Evolutionary conservation across 2,113 vertebrate genomes (phyloP).

Genomic region (Entomyzon cyanotis): DNA sequence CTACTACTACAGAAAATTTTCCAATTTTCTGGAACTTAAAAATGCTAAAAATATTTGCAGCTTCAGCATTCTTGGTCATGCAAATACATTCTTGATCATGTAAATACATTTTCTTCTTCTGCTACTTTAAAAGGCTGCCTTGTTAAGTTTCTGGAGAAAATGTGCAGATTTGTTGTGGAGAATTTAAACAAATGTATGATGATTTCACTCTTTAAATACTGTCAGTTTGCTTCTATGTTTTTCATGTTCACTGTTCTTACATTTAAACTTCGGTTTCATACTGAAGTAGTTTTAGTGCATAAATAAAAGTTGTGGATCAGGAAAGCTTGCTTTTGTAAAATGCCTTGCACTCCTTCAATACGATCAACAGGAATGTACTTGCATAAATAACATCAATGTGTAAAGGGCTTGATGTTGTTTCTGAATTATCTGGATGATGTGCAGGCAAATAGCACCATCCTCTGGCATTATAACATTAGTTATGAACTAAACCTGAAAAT

Average conservation of each 20-base stretch:
- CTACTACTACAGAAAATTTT: no score
- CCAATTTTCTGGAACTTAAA: not conserved
- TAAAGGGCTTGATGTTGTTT: not conserved
- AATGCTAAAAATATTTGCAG: not conserved
- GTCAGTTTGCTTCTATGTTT: not conserved
- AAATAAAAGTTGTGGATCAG: not conserved
- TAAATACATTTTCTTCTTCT: not conserved
- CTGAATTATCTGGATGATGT: not conserved
- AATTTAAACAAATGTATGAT: not conserved
- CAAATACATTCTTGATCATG: not conserved
- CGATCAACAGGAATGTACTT: not conserved
- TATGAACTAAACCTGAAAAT: constrained; percentile 13
- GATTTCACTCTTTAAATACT: not conserved
- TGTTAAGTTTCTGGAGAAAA: not conserved
- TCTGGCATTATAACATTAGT: constrained; percentile 12
- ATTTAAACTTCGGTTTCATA: not conserved
- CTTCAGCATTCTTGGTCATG: not conserved
- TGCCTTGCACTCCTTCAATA: not conserved
- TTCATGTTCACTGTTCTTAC: not conserved
- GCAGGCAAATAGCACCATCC: constrained; percentile 60
- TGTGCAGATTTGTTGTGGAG: not conserved
- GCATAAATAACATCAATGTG: accelerated
- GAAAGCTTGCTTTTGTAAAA: not conserved
- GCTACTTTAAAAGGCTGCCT: not conserved
- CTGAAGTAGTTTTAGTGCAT: not conserved